These are phyloP conservation scores for Amphiprion percula DNA, from an alignment of 2,113 vertebrate species.

Conservation along the genomic window DNA sequence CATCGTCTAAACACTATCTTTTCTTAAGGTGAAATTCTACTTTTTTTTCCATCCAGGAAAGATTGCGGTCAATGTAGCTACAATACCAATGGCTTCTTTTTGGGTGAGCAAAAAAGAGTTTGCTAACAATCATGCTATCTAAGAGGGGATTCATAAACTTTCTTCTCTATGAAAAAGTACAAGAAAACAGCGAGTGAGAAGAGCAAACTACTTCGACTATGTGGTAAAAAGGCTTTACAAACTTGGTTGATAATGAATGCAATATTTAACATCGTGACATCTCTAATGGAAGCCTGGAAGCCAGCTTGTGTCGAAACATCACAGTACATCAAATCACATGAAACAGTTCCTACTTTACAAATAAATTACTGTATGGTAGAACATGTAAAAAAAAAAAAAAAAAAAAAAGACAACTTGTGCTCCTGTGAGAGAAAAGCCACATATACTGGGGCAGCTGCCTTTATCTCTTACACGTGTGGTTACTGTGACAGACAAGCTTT, in stretches of 20 bases:
- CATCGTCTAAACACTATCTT: conserved; percentile 74
- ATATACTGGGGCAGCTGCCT: conserved; percentile 71
- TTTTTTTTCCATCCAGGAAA: conserved; percentile 37
- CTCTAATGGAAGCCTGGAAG: conserved; percentile 65
- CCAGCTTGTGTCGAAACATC: conserved; percentile 68
- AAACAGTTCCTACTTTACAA: conserved; percentile 78
- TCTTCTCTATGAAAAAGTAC: conserved; percentile 62
- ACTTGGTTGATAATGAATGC: conserved; percentile 64
- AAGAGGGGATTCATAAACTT: conserved; percentile 54
- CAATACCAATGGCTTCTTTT: conserved; percentile 60
- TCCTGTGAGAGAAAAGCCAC: conserved; percentile 72
- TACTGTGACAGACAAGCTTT: conserved; percentile 52
- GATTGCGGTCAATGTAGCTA: conserved; percentile 64
- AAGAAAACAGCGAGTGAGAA: conserved; percentile 62
- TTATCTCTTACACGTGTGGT: conserved; percentile 46
- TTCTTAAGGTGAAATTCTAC: conserved; percentile 66
- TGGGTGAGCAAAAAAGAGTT: conserved; percentile 28
- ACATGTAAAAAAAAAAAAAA: conserved; percentile 63
- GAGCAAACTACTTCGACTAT: conserved; percentile 66
- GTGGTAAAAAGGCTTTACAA: conserved; percentile 76
- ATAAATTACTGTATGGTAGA: conserved; percentile 80
- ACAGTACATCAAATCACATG: conserved; percentile 74
- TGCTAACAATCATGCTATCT: conserved; percentile 66
- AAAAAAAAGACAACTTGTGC: conserved; percentile 60
- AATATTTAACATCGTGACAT: conserved; percentile 63